Evolutionary conservation across 2,888 invertebrate genomes (phyloP).

Genomic region (Nephrotoma appendiculata): DNA sequence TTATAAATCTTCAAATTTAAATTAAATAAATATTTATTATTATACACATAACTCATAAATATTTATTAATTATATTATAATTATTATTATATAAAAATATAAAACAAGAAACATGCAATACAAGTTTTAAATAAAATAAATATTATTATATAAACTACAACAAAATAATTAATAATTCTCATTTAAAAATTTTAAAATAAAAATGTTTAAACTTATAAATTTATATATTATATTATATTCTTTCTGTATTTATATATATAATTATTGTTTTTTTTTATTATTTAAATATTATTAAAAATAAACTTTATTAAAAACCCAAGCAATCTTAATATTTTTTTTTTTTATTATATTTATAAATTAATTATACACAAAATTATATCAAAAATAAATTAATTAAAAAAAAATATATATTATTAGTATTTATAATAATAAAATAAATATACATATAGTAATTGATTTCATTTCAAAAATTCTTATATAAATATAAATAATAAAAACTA

Average conservation of each 20-base stretch:
- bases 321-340: neutral
- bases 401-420: neutral
- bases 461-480: neutral
- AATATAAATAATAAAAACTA: neutral
- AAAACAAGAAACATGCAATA: neutral
- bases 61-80: neutral
- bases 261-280: neutral
- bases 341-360: neutral
- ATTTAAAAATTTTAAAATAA: neutral
- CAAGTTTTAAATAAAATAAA: neutral
- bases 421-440: neutral
- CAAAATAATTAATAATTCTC: neutral
- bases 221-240: neutral
- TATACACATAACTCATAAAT: neutral
- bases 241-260: neutral
- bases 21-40: neutral
- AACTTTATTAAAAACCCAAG: neutral
- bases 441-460: neutral
- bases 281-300: neutral
- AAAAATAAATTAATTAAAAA: neutral
- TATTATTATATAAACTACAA: neutral
- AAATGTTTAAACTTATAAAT: neutral
- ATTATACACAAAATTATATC: neutral
- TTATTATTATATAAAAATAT: neutral
- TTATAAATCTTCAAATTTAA: neutral